Base-by-base conservation (phyloP, 2,888 invertebrate species). In the Sphaerophoria taeniata region DNA sequence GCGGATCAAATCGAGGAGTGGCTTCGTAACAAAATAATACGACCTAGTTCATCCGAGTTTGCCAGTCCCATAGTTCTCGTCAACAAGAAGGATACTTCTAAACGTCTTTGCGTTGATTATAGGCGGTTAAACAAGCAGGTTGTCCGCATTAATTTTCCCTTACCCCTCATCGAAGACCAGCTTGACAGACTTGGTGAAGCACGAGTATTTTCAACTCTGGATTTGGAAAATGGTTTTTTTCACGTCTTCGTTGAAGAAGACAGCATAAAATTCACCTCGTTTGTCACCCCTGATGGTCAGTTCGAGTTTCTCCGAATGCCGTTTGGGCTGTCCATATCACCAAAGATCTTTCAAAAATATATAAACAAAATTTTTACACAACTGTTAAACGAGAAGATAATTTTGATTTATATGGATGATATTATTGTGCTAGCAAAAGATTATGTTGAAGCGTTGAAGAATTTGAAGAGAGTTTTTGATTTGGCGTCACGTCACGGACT, bases 181-280 rank as follows among this genome's bases (percentile, higher is more conserved):
- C 33, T 56, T n/a, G 55, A 56, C 12, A 34, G 12, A 14, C 14
- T 56, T n/a, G 33, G 55, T 34, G 33, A n/a, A 24, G 33, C 14
- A 6, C 6, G 34, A 7, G 55, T 56, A 34, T 56, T 56, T n/a
- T 6, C n/a, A n/a, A 56, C 55, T 34, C 34, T 56, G 12, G 55
- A 56, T 33, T 34, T 56, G 6, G 55, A 56, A 7, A 56, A 56
- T 34, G 55, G 34, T 12, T 56, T 56, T 34, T 87, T 88, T 65
- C 88, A 88, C 31, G 81, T 88, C 2, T 75, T 74, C 0, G 77
- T 88, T 4, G 86, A 83, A 4, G 55, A 69, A 36, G 77, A 83
- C 2, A 88, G 88, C 0, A 82, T 70, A 14, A 87, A 88, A 58
- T 89, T 80, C 55, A 89, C 88, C 3, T 72, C 88, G 6, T 88